These are phyloP conservation scores for Camptogramma bilineatum DNA, from an alignment of 2,888 invertebrate genomes.

Conservation along the genomic window DNA sequence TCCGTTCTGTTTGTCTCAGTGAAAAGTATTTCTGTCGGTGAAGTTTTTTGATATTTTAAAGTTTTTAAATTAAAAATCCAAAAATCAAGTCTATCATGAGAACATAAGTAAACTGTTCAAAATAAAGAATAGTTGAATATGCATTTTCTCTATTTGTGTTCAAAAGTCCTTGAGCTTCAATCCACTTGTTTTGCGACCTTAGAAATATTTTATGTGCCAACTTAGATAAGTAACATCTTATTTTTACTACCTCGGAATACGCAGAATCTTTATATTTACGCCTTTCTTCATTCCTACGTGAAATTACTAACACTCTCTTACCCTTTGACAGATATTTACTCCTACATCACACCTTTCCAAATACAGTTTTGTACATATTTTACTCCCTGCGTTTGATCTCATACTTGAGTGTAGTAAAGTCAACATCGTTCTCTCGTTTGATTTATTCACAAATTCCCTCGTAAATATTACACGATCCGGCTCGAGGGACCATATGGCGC, in stretches of 20 bases:
- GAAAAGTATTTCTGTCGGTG: slow-evolving; percentile 5
- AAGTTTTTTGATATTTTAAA: neutral
- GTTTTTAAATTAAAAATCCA: neutral
- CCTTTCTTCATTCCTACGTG: neutral
- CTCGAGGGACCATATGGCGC: slow-evolving; percentile 65
- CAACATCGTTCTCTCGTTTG: slow-evolving; percentile 48
- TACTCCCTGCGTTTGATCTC: slow-evolving; percentile 38
- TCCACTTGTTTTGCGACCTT: neutral
- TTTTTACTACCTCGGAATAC: neutral
- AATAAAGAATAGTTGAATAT: neutral
- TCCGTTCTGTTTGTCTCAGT: slow-evolving; percentile 54
- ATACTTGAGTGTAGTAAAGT: slow-evolving; percentile 42
- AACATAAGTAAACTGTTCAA: neutral
- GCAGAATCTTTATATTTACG: neutral
- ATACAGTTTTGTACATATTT: slow-evolving; percentile 38
- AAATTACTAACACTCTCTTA: slow-evolving; percentile 16
- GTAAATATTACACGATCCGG: slow-evolving; percentile 58
- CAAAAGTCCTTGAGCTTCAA: neutral
- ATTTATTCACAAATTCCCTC: slow-evolving; percentile 66
- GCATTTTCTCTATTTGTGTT: neutral
- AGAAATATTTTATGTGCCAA: neutral
- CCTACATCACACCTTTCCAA: slow-evolving; percentile 31
- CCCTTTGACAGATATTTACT: slow-evolving; percentile 26
- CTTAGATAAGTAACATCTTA: neutral
- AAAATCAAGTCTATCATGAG: neutral